Conservation (phyloP, 2,888 invertebrate species). For the Uropetala carovei region DNA sequence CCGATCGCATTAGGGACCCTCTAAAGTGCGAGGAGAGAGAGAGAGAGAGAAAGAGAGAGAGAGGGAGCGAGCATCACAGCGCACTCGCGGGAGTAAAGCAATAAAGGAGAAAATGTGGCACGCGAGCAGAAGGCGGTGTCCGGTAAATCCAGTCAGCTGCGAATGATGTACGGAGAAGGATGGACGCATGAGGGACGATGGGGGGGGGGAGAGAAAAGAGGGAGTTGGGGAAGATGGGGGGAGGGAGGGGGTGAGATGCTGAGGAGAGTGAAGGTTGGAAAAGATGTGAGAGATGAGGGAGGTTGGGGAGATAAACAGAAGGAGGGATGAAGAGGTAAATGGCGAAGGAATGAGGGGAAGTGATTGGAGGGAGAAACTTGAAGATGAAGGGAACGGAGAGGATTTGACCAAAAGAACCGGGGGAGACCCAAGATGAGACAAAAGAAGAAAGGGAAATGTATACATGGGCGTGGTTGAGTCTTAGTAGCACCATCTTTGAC, state of each 20-base stretch:
- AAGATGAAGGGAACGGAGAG: not conserved
- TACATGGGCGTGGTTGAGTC: no score
- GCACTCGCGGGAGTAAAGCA: not conserved
- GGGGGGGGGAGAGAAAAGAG: not conserved
- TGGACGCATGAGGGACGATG: not conserved
- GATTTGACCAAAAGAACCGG: no score
- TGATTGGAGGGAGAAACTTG: not conserved
- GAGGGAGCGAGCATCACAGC: no score
- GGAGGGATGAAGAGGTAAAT: not conserved
- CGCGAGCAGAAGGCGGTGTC: not conserved
- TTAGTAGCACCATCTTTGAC: no score
- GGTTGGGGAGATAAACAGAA: not conserved
- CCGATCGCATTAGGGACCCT: no score
- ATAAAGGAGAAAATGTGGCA: constrained; percentile 37
- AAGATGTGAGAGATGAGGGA: not conserved
- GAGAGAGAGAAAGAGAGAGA: no score
- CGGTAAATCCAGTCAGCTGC: constrained; percentile 51
- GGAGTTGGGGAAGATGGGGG: not conserved
- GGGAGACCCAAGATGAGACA: no score
- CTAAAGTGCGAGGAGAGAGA: no score
- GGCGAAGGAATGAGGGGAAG: not conserved
- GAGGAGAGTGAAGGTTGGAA: not conserved
- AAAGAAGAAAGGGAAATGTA: no score
- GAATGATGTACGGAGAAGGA: not conserved
- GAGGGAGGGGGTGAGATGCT: not conserved